Percentiles rank a stretch among this genome's conserved stretches.
Evolutionary conservation across 1,140 invertebrate genomes (phyloP).

Genomic region (Megalonaias nervosa): DNA sequence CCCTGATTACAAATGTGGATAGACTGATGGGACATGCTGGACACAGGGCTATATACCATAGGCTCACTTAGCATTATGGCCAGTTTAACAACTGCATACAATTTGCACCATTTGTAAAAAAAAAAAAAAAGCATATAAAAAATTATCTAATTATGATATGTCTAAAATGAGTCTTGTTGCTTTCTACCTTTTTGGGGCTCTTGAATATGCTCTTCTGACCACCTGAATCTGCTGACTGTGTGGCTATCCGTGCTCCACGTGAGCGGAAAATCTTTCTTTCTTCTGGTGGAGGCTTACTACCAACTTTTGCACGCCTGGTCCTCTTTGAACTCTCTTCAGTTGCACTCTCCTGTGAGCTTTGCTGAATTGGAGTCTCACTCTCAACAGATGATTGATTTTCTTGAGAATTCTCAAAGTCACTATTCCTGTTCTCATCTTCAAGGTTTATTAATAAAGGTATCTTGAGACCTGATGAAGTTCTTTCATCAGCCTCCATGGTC

Average conservation of each 20-base stretch:
- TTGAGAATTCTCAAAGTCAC: constrained; percentile 32
- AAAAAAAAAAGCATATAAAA: too few relatives aligned
- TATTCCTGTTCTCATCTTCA: neutral
- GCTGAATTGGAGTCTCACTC: constrained; percentile 6
- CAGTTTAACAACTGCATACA: too few relatives aligned
- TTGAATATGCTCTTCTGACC: constrained; percentile 51
- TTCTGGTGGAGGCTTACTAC: constrained; percentile 21
- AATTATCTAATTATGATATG: too few relatives aligned
- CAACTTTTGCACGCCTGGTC: neutral
- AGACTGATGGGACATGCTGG: too few relatives aligned
- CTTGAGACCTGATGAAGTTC: neutral
- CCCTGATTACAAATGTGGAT: too few relatives aligned
- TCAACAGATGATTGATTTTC: neutral
- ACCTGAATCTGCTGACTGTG: neutral
- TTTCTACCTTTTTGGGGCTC: constrained; percentile 55
- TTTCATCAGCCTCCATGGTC: neutral
- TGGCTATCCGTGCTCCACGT: constrained; percentile 8
- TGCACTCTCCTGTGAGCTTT: constrained; percentile 22
- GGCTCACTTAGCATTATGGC: too few relatives aligned
- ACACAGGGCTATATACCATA: too few relatives aligned
- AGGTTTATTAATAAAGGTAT: neutral
- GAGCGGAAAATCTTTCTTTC: constrained; percentile 36
- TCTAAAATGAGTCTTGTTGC: too few relatives aligned
- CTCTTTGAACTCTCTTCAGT: neutral
- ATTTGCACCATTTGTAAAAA: too few relatives aligned